Conservation (phyloP, 2,888 invertebrate species). For the Quadroppia sp. region DNA sequence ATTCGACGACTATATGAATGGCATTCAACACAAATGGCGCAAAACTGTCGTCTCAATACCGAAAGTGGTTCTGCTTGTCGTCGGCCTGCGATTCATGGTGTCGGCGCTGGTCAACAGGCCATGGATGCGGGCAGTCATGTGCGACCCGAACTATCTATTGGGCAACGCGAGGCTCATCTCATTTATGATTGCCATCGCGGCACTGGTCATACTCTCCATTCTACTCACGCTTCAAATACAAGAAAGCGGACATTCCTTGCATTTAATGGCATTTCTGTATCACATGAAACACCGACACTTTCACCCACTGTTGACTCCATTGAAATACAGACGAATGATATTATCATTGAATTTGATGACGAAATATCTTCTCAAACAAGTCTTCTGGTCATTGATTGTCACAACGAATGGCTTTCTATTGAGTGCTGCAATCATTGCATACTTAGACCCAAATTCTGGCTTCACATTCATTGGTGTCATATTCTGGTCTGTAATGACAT, state of each 20-base stretch:
- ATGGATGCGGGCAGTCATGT: neutral
- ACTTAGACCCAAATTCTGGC: neutral
- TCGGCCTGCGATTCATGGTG: too few species aligned
- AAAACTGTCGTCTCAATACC: too few species aligned
- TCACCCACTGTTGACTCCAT: neutral
- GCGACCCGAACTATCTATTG: neutral
- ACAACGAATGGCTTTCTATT: neutral
- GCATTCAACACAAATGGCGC: neutral
- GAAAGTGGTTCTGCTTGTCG: too few species aligned
- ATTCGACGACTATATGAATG: neutral
- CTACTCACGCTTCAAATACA: neutral
- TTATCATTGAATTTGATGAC: neutral
- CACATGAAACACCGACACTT: neutral
- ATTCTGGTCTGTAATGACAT: too few species aligned
- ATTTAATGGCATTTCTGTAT: neutral
- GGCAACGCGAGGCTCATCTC: neutral
- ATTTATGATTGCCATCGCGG: neutral
- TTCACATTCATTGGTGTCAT: neutral
- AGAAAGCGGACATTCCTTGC: neutral
- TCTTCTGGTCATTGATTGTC: neutral
- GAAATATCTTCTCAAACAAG: neutral
- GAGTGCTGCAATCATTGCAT: neutral
- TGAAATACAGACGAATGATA: neutral
- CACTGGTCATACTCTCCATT: neutral
- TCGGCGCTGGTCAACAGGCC: too few species aligned